Base-by-base conservation (phyloP, 1,140 invertebrate species). In the Aradophagus sp. region DNA sequence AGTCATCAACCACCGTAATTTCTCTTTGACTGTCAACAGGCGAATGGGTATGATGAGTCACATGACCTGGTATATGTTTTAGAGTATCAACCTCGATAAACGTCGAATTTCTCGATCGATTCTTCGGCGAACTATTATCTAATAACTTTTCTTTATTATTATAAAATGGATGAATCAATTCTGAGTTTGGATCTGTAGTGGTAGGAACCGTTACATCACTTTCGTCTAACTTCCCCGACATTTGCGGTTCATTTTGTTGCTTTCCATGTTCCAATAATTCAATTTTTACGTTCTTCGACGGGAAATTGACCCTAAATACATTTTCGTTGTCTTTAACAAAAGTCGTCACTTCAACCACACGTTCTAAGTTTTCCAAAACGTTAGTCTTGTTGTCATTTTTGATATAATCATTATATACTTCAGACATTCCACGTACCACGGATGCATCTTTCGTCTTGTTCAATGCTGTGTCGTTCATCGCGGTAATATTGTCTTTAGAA, bases 21-120 rank as follows among this genome's bases (percentile, higher is more conserved):
- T 62, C 67, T 29, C 42, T 52, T 19, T 56, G 10, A 3, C 38
- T 27, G 15, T 67, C 44, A 7, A 17, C 17, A 19, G 34, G 17
- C 0, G 45, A 39, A 48, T 69, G 56, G 2, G 29, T 50, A 13
- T 77, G 66, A 16, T 50, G 14, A 1, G 56, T 55, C 0, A 41
- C 29, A 10, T 77, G 48, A 1, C 65, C 70, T 4, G 83, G 79
- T 0, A 65, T 73, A 15, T 82, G 77, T 16, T 82, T 73, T 5
- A 84, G 20, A 1, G 78, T 84, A 10, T 84, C 80, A 4, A 85
- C 66, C 23, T 83, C 77, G 4, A 85, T 48, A 44, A 82, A 85
- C 0, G 81, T 84, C 1, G 80, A 78, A 66, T 84, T 84, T 17
- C 77, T 78, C 0, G 73, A 76, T 4, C 29, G 48, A 6, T 34